phyloP scores from a whole-genome alignment of 2,888 invertebrate genomes.

The Diabrotica balteata region DNA sequence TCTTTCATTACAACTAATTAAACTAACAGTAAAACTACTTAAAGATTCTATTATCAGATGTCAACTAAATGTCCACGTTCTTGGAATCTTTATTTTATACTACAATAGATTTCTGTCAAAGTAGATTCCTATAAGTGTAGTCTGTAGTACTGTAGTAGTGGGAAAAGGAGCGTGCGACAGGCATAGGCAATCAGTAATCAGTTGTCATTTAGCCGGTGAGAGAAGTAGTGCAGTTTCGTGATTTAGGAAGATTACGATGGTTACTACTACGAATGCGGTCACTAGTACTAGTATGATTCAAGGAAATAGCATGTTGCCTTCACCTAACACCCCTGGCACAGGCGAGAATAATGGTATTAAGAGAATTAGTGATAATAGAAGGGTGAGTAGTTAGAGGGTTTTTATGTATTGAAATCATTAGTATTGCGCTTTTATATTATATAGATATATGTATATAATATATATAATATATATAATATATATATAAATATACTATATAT shows the following conservation, averaged over 20 bases:
- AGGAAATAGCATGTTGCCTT: slow-evolving; percentile 30
- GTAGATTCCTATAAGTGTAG: no score
- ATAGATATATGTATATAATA: no score
- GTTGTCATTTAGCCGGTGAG: slow-evolving; percentile 16
- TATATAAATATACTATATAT: no score
- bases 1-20: no score
- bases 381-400: slow-evolving; percentile 42
- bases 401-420: neutral
- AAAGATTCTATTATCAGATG: no score
- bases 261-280: slow-evolving; percentile 35
- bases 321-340: slow-evolving; percentile 22
- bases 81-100: no score
- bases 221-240: slow-evolving; percentile 24
- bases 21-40: no score
- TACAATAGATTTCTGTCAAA: no score
- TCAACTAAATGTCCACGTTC: no score
- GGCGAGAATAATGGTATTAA: slow-evolving; percentile 32
- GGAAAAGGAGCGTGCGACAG: slow-evolving; percentile 10
- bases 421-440: no score
- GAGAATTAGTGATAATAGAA: slow-evolving; percentile 50
- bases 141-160: neutral
- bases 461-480: neutral
- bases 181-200: neutral
- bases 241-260: slow-evolving; percentile 33
- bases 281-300: slow-evolving; percentile 35